A percentile compares a stretch with the other conserved stretches of the same genome.
Conservation (phyloP, 1,140 invertebrate species). For the Octopus sinensis region DNA sequence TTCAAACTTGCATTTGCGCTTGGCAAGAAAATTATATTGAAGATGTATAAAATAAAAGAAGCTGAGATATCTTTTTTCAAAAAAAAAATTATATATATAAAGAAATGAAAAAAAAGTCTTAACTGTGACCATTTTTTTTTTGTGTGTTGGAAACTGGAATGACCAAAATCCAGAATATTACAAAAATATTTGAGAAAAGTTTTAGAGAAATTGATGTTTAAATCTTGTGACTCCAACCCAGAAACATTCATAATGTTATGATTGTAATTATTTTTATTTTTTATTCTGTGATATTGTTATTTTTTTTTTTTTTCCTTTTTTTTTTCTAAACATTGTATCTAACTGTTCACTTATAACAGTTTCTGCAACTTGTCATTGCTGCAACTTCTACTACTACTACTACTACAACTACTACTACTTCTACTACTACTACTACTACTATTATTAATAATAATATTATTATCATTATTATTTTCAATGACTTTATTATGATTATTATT, state of each 20-base stretch:
- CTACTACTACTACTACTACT: no score
- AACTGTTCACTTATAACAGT: background rate
- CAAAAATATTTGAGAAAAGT: background rate
- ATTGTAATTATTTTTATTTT: conserved; percentile 11
- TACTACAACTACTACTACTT: no score
- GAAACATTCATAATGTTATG: conserved; percentile 9
- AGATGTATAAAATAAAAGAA: background rate
- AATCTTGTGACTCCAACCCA: conserved; percentile 1
- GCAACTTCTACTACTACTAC: no score
- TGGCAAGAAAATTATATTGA: background rate
- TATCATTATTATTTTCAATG: no score
- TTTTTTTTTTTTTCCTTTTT: background rate
- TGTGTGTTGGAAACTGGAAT: background rate
- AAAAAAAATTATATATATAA: background rate
- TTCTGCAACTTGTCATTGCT: no score
- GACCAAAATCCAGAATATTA: conserved; percentile 9
- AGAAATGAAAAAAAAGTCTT: no score
- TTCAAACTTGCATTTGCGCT: conserved; percentile 1
- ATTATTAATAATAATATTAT: no score
- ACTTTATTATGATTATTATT: no score
- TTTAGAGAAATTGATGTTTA: background rate
- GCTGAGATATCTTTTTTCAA: background rate
- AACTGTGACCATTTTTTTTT: background rate
- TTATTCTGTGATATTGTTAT: conserved; percentile 12
- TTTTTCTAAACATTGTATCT: background rate